A percentile compares a stretch with the other conserved stretches of the same genome.
phyloP scores from a whole-genome alignment of 2,113 vertebrate species.

The Tachysurus vachellii region DNA sequence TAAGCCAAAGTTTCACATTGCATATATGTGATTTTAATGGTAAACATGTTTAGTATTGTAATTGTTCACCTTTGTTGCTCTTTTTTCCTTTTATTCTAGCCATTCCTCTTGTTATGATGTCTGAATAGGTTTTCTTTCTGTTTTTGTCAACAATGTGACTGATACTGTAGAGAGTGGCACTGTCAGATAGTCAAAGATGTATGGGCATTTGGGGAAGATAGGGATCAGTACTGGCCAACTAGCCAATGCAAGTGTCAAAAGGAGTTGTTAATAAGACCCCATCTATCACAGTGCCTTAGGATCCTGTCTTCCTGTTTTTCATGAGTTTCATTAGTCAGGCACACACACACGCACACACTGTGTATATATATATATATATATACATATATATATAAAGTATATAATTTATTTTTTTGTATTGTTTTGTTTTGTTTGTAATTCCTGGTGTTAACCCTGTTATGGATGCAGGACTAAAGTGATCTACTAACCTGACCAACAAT shows the following conservation, averaged over 20 bases:
- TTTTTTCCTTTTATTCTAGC: not conserved
- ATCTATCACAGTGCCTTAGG: slow-evolving; percentile 28
- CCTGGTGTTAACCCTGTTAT: no score
- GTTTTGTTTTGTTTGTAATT: no score
- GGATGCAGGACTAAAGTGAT: no score
- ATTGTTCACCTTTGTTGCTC: not conserved
- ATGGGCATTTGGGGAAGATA: not conserved
- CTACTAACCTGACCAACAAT: no score
- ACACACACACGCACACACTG: no score
- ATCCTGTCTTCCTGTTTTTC: no score
- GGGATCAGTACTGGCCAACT: slow-evolving; percentile 28
- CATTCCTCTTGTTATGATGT: not conserved
- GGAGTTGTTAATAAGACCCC: slow-evolving; percentile 46
- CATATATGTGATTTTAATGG: not conserved
- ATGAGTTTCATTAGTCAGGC: no score
- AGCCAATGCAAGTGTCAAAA: slow-evolving; percentile 40
- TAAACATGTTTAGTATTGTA: not conserved
- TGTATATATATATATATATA: no score
- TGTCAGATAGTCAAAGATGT: slow-evolving; percentile 24
- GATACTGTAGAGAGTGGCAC: slow-evolving; percentile 2
- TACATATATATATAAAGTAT: no score
- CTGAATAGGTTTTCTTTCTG: slow-evolving; percentile 1
- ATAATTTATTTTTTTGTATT: no score
- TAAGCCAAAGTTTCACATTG: not conserved
- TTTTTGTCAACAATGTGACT: slow-evolving; percentile 2